A percentile compares a stretch with the other conserved stretches of the same genome.
Evolutionary conservation across 2,797 vertebrate species (phyloP).

Genomic region (Mastacembelus armatus): DNA sequence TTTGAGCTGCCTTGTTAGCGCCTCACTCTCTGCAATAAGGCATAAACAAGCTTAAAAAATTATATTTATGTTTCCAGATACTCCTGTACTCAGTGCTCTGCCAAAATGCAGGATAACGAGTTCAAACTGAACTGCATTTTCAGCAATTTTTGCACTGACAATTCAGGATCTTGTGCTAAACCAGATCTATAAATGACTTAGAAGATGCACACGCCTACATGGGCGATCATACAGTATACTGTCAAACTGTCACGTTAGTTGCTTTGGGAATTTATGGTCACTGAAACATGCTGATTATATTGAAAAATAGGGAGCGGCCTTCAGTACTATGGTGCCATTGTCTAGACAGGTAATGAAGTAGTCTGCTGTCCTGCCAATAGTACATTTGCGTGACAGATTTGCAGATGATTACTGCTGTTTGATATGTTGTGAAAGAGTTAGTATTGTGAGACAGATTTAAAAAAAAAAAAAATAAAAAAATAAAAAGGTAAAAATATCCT

Average conservation of each 20-base stretch:
- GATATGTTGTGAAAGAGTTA: background rate
- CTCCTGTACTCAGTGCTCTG: background rate
- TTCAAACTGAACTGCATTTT: background rate
- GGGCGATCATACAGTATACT: background rate
- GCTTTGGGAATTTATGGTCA: background rate
- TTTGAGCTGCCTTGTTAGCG: background rate
- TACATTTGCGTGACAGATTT: background rate
- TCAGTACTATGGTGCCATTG: background rate
- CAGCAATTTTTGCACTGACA: background rate
- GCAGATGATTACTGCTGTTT: background rate
- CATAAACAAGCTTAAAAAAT: background rate
- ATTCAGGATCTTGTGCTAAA: no score
- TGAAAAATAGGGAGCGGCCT: no score
- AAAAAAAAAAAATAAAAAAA: no score
- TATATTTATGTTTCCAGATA: background rate
- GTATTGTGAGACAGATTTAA: no score
- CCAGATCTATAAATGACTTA: background rate
- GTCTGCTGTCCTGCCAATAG: background rate
- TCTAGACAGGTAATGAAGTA: constrained; percentile 16
- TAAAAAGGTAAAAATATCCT: background rate
- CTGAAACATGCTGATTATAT: background rate
- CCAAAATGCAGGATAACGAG: background rate
- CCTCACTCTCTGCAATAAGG: background rate
- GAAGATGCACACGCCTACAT: background rate
- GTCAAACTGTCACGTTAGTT: background rate